A percentile compares a stretch with the other conserved stretches of the same genome.
Conservation (phyloP, 37 sponge, comb jelly and placozoan genomes). For the Haliclona indistincta region DNA sequence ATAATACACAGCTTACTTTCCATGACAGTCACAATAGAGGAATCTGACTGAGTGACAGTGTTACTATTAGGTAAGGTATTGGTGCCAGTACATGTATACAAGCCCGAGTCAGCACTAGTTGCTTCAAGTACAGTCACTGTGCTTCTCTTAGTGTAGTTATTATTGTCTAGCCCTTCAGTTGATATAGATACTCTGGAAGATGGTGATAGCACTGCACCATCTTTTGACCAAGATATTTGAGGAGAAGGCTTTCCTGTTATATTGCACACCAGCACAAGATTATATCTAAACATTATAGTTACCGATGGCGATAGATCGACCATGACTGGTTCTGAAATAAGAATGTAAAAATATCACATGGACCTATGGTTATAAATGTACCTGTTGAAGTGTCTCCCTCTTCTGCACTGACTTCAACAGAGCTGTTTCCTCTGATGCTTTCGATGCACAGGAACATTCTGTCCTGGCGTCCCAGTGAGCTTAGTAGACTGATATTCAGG, state of each 20-base stretch:
- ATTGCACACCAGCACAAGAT: background rate
- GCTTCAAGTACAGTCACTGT: background rate
- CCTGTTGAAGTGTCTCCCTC: slow-evolving; percentile 14
- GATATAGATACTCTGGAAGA: background rate
- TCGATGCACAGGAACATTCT: slow-evolving; percentile 11
- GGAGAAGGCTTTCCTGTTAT: background rate
- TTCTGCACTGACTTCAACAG: background rate
- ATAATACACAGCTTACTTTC: slow-evolving; percentile 12
- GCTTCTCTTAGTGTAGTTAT: background rate
- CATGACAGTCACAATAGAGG: background rate
- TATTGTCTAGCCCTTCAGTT: background rate
- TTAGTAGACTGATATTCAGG: background rate
- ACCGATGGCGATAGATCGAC: too few species aligned
- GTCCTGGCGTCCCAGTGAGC: background rate
- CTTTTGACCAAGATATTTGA: background rate
- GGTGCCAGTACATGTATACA: background rate
- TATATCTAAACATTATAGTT: background rate
- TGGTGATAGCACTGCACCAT: background rate
- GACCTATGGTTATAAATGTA: background rate
- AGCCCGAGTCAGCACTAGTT: background rate
- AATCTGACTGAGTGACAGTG: slow-evolving; percentile 2
- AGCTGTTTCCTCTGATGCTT: background rate
- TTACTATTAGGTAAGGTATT: background rate
- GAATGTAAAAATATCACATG: too few species aligned
- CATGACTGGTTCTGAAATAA: background rate